phyloP scores from a whole-genome alignment of 2,797 vertebrate species.

The Trematomus bernacchii region DNA sequence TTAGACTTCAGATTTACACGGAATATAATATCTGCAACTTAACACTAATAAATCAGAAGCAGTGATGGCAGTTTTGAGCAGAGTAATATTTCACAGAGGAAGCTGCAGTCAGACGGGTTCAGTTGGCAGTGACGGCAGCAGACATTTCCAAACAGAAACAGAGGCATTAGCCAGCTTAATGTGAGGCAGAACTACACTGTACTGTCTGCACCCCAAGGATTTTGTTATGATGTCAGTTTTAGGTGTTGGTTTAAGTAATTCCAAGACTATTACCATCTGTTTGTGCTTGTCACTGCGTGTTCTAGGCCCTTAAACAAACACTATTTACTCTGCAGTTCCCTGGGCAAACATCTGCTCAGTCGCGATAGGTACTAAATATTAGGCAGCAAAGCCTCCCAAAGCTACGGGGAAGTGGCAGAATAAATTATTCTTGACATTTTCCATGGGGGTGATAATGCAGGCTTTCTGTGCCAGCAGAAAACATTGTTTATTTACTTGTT shows the following conservation, averaged over 20 bases:
- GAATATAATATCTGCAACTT: conserved; percentile 11
- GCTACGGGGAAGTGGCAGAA: conserved; percentile 77
- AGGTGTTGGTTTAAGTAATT: conserved; percentile 60
- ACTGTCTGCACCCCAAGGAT: conserved; percentile 31
- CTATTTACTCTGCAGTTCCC: conserved; percentile 71
- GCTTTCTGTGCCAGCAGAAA: conserved; percentile 47
- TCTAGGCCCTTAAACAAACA: conserved; percentile 79
- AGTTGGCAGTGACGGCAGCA: conserved; percentile 24
- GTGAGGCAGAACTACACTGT: conserved; percentile 28
- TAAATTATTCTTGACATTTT: conserved; percentile 85
- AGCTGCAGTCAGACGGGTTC: conserved; percentile 41
- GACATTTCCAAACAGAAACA: conserved; percentile 48
- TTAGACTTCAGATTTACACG: background rate
- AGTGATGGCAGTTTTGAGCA: background rate
- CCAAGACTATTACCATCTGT: conserved; percentile 73
- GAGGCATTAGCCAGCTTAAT: conserved; percentile 32
- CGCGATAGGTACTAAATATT: conserved; percentile 82
- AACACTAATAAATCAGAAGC: background rate
- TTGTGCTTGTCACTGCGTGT: conserved; percentile 70
- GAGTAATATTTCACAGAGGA: background rate
- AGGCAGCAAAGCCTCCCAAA: conserved; percentile 73
- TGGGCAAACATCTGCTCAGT: conserved; percentile 80
- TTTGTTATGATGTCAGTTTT: conserved; percentile 63
- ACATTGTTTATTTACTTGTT: conserved; percentile 47
- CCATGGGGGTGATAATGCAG: conserved; percentile 67